Base-by-base conservation (phyloP, 1,140 invertebrate species). In the Musca vetustissima region DNA sequence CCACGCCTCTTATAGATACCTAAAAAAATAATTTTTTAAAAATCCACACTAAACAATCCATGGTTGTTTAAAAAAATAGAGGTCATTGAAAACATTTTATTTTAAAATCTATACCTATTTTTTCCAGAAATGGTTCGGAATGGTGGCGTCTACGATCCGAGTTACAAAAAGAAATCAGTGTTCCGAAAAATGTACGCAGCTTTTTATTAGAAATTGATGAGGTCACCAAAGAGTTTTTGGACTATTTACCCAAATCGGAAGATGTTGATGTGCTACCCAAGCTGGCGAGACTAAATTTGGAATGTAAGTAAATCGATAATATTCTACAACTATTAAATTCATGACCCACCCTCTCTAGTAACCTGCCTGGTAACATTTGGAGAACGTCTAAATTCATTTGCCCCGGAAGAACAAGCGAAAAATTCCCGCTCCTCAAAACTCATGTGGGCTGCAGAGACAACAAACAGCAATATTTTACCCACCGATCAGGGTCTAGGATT, bases 91-190 rank as follows among this genome's bases (percentile, higher is more conserved):
- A n/a, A n/a, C n/a, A n/a, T n/a, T n/a, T n/a, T n/a, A n/a, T n/a
- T n/a, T n/a, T n/a, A n/a, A n/a, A n/a, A n/a, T n/a, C n/a, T n/a
- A n/a, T n/a, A n/a, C n/a, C n/a, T n/a, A n/a, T n/a, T n/a, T n/a
- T 1, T 61, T 61, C 22, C 32, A 96, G 93, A 61, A 96, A 97
- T 85, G 94, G 94, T 1, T 78, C 84, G 11, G 89, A 93, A 68
- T 97, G 95, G 95, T 90, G 88, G 86, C 85, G 88, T 67, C 76
- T 96, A 1, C 85, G 95, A 22, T 90, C 88, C 69, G 86, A 88
- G 48, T 91, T 95, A 75, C 93, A 96, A 84, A 92, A 91, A 77
- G 88, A 88, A 28, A 82, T 97, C 32, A 91, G 92, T 71, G 88
- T 89, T 68, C 88, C 91, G 0, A 85, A 87, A 66, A 89, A 88